A percentile compares a stretch with the other conserved stretches of the same genome.
These are phyloP conservation scores for Pampus argenteus DNA, from an alignment of 2,797 vertebrate genomes.

Conservation along the genomic window DNA sequence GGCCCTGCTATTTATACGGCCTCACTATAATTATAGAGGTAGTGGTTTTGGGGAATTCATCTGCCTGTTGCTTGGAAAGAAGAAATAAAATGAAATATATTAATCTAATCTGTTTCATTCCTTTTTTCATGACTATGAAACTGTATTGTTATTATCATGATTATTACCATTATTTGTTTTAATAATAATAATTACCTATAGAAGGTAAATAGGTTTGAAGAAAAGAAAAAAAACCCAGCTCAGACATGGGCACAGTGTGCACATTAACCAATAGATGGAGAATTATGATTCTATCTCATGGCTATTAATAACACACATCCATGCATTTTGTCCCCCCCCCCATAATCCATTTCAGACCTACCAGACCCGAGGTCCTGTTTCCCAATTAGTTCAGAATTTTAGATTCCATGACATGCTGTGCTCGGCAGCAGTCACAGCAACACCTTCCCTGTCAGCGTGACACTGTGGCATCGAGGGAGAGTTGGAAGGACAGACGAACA, in stretches of 20 bases:
- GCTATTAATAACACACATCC: slow-evolving; percentile 70
- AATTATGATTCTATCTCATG: slow-evolving; percentile 71
- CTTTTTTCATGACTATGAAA: neutral
- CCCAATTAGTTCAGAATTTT: slow-evolving; percentile 73
- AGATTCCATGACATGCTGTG: slow-evolving; percentile 44
- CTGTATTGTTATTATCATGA: neutral
- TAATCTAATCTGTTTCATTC: neutral
- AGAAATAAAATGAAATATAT: slow-evolving; percentile 10
- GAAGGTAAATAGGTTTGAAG: neutral
- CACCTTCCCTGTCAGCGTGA: slow-evolving; percentile 50
- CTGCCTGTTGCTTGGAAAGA: slow-evolving; percentile 30
- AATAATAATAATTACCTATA: neutral
- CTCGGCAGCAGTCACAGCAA: slow-evolving; percentile 51
- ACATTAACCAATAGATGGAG: slow-evolving; percentile 47
- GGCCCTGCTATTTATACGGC: slow-evolving; percentile 23
- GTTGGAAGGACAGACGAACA: slow-evolving; percentile 31
- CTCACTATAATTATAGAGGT: slow-evolving; percentile 46
- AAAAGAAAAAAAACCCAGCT: slow-evolving; percentile 20
- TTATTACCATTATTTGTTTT: neutral
- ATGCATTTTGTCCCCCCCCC: too few relatives aligned
- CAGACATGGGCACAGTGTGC: slow-evolving; percentile 31
- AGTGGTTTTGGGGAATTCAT: slow-evolving; percentile 28
- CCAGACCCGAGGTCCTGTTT: slow-evolving; percentile 69
- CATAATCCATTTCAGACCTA: slow-evolving; percentile 75
- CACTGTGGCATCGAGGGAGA: slow-evolving; percentile 36